Evolutionary conservation across 2,113 vertebrate genomes (phyloP).

Genomic region (Cyanoramphus novaezelandiae): DNA sequence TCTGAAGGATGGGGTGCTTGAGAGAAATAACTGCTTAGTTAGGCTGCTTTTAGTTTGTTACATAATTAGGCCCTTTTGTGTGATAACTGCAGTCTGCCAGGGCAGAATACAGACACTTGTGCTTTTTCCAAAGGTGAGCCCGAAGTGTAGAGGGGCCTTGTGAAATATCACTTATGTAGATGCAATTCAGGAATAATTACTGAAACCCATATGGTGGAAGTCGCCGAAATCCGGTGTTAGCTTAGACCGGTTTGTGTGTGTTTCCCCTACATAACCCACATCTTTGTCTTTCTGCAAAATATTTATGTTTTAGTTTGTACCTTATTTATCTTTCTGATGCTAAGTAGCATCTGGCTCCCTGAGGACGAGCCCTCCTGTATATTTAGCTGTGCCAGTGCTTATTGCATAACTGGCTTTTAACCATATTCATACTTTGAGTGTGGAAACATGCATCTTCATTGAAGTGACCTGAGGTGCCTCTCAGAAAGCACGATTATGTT

Average conservation of each 20-base stretch:
- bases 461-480: constrained; percentile 17
- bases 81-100: background rate
- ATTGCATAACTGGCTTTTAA: constrained; percentile 42
- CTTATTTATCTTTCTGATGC: constrained; percentile 43
- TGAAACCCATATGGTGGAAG: constrained; percentile 34
- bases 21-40: constrained; percentile 55
- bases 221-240: background rate
- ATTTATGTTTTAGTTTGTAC: constrained; percentile 42
- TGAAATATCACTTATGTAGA: constrained; percentile 37
- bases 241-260: background rate
- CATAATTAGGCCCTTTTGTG: constrained; percentile 57
- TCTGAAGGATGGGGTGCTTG: constrained; percentile 45
- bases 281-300: constrained; percentile 37
- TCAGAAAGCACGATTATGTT: background rate
- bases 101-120: background rate
- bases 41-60: constrained; percentile 50
- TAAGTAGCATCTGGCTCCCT: constrained; percentile 30
- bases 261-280: background rate
- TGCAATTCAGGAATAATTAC: constrained; percentile 31
- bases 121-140: constrained; percentile 25
- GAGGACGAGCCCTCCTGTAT: constrained; percentile 38
- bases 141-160: background rate
- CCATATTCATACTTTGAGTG: constrained; percentile 20
- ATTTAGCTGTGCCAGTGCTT: constrained; percentile 23
- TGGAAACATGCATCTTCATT: constrained; percentile 17